Evolutionary conservation across 2,888 invertebrate species (phyloP).

Genomic region (Chironomus riparius): DNA sequence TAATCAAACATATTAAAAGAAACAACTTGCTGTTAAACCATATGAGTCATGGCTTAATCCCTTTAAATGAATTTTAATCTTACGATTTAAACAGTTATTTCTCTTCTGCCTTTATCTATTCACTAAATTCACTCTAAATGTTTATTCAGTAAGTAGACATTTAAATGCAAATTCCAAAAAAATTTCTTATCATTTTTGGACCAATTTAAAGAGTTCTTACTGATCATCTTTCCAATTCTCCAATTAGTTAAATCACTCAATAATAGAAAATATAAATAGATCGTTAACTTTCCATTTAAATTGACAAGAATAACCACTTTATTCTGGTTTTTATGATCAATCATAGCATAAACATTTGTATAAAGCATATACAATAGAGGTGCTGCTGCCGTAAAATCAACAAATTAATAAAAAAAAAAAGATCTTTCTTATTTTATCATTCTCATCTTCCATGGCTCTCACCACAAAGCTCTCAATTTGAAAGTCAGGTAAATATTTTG

Average conservation of each 20-base stretch:
- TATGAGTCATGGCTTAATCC: too few relatives aligned
- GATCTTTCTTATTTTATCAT: not conserved
- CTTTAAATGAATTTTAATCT: too few relatives aligned
- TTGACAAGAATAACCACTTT: conserved; percentile 21
- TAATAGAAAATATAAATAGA: not conserved
- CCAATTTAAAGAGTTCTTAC: too few relatives aligned
- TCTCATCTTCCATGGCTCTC: not conserved
- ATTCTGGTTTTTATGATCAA: conserved; percentile 18
- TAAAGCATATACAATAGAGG: not conserved
- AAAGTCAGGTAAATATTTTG: not conserved
- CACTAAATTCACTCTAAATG: too few relatives aligned
- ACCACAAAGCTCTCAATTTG: not conserved
- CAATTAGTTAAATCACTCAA: not conserved
- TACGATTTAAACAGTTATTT: too few relatives aligned
- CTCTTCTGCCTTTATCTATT: too few relatives aligned
- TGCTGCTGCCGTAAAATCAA: not conserved
- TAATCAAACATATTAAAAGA: too few relatives aligned
- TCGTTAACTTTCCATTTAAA: not conserved
- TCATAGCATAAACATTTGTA: not conserved
- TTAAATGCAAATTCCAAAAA: too few relatives aligned
- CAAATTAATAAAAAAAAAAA: not conserved
- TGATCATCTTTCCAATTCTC: not conserved
- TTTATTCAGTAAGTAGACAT: too few relatives aligned
- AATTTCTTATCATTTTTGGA: too few relatives aligned
- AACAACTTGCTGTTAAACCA: too few relatives aligned